Conservation (phyloP, 35 echinoderm and acorn worm species). For the Apostichopus californicus region DNA sequence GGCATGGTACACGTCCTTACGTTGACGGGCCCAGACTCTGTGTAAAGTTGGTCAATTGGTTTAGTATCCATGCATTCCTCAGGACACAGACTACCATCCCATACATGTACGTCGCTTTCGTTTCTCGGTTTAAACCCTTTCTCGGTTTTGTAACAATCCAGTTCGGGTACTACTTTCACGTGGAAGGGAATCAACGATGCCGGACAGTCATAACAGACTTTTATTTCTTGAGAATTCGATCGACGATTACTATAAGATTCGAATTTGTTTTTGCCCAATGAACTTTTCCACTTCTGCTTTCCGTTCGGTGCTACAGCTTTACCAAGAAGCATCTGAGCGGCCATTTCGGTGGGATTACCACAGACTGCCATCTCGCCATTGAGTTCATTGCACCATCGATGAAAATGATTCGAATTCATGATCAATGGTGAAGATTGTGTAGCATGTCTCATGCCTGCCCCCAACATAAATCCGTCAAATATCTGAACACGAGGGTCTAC, state of each 20-base stretch:
- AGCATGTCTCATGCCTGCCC: slow-evolving; percentile 14
- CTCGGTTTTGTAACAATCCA: neutral
- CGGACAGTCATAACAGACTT: slow-evolving; percentile 15
- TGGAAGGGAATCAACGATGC: neutral
- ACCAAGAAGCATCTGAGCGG: neutral
- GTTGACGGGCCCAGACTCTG: neutral
- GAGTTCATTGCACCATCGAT: slow-evolving; percentile 40
- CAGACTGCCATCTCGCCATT: slow-evolving; percentile 41
- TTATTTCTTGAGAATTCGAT: neutral
- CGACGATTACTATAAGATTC: neutral
- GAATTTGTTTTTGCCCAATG: neutral
- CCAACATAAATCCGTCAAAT: neutral
- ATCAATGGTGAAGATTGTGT: slow-evolving; percentile 22
- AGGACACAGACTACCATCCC: slow-evolving; percentile 5
- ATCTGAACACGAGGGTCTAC: neutral
- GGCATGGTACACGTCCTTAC: neutral
- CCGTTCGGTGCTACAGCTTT: slow-evolving; percentile 3
- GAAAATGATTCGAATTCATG: neutral
- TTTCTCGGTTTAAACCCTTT: neutral
- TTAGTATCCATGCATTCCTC: neutral
- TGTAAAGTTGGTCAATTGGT: neutral
- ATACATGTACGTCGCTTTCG: neutral
- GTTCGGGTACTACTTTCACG: neutral
- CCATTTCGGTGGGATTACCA: slow-evolving; percentile 40
- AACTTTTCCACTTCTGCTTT: neutral